Base-by-base conservation (phyloP, 92 coral and sea anemone genomes). In the Siderastrea radians region DNA sequence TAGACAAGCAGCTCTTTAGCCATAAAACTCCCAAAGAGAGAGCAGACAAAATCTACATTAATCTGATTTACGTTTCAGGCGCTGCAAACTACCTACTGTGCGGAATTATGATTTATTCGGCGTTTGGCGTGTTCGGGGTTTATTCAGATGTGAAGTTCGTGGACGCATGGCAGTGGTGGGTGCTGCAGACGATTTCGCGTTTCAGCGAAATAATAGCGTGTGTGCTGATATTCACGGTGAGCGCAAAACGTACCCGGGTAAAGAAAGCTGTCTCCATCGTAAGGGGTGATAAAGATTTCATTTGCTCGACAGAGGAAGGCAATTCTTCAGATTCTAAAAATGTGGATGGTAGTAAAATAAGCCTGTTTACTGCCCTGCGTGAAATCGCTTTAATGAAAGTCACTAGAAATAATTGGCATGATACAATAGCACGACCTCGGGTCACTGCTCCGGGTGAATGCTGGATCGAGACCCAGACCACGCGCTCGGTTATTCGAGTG, bases 61-160 rank as follows among this genome's bases (percentile, higher is more conserved):
- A 74, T 26, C 76, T 94, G 54, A 86, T 94, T 69, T 83, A 94
- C 70, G 90, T 90, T 8, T 94, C 97, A 0, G 97, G 97, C 12
- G 73, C 65, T 14, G 87, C 95, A 19, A 94, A 94, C 84, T 73
- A 81, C 46, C 55, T 86, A 26, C 75, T 93, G 19, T 92, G 95
- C 16, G 87, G 72, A 10, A 68, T 94, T 4, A 75, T 89, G 55
- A 43, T 92, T 26, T 94, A 94, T 49, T 94, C 97, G 6, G 97
- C 95, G 19, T 88, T 88, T 49, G 95, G 97, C 2, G 97, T 94
- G 5, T 94, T 94, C 49, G 97, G 97, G 2, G 97, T 94, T 65
- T 94, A 94, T 59, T 94, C 97, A 7, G 83, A 86, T 46, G 92
- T 89, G 10, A 57, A 79, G 7, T 94, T 66, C 72, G 97, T 94